phyloP scores from a whole-genome alignment of 2,113 vertebrate species.

The Xenus cinereus region DNA sequence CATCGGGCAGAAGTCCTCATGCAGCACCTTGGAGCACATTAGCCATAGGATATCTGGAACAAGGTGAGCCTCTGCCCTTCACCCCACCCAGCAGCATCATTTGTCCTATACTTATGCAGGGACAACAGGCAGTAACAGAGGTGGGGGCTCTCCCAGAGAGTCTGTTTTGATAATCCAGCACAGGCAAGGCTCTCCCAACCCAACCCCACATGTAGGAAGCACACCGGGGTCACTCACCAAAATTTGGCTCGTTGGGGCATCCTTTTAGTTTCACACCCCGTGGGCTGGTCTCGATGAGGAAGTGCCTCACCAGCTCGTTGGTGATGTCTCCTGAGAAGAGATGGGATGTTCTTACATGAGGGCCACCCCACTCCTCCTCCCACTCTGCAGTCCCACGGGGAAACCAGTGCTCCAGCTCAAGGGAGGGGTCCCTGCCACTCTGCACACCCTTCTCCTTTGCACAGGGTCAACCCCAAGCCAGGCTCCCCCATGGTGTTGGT shows the following conservation, averaged over 20 bases:
- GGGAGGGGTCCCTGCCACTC: neutral
- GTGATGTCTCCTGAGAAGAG: conserved; percentile 81
- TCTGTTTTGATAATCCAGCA: neutral
- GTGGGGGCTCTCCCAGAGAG: neutral
- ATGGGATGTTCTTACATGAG: neutral
- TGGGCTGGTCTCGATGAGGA: conserved; percentile 96
- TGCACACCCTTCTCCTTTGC: neutral
- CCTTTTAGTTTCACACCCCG: conserved; percentile 98
- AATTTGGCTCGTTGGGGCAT: conserved; percentile 95
- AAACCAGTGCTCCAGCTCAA: neutral
- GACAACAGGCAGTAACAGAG: neutral
- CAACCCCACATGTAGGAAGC: rapidly evolving
- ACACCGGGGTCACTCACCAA: conserved; percentile 72
- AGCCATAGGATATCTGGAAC: neutral
- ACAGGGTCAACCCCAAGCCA: neutral
- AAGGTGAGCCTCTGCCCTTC: neutral
- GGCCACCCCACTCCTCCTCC: neutral
- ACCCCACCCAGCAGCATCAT: neutral
- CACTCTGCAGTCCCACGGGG: neutral
- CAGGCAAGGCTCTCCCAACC: neutral
- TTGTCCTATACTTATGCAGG: neutral
- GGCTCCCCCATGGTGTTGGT: neutral
- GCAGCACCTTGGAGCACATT: neutral
- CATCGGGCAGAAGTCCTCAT: neutral
- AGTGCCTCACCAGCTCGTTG: conserved; percentile 95